These are phyloP conservation scores for Chironomus tentans DNA, from an alignment of 2,888 invertebrate genomes.

Conservation along the genomic window DNA sequence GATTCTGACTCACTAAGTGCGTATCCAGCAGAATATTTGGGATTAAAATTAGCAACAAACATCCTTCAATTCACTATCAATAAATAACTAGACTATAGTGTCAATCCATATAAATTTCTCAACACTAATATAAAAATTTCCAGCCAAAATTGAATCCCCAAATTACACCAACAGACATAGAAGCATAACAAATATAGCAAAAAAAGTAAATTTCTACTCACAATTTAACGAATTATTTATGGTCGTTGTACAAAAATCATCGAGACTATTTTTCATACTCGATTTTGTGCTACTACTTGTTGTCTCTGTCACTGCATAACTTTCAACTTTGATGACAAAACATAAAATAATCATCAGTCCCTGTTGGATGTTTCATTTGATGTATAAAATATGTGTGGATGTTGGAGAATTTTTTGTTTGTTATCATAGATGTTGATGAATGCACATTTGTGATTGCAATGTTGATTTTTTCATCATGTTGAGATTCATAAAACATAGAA, in stretches of 20 bases:
- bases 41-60: too few relatives aligned
- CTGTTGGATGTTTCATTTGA: slow-evolving; percentile 31
- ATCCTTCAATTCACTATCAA: too few relatives aligned
- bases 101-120: too few relatives aligned
- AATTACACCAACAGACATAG: too few relatives aligned
- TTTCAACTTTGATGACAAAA: slow-evolving; percentile 41
- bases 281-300: slow-evolving; percentile 33
- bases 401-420: too few relatives aligned
- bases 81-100: too few relatives aligned
- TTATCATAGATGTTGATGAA: not conserved
- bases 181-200: too few relatives aligned
- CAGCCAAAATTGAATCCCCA: too few relatives aligned
- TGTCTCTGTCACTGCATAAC: slow-evolving; percentile 33
- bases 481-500: not conserved
- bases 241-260: slow-evolving; percentile 40
- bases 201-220: slow-evolving; percentile 33
- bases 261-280: slow-evolving; percentile 38
- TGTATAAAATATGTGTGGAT: not conserved
- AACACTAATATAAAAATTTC: too few relatives aligned
- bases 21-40: too few relatives aligned
- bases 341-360: slow-evolving; percentile 40
- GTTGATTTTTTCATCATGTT: not conserved
- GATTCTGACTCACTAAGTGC: too few relatives aligned
- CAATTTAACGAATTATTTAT: slow-evolving; percentile 41
- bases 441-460: not conserved